Evolutionary conservation across 2,888 invertebrate genomes (phyloP), one percentile per base, ranked within the genome.

Genomic region (Conops quadrifasciatus): DNA sequence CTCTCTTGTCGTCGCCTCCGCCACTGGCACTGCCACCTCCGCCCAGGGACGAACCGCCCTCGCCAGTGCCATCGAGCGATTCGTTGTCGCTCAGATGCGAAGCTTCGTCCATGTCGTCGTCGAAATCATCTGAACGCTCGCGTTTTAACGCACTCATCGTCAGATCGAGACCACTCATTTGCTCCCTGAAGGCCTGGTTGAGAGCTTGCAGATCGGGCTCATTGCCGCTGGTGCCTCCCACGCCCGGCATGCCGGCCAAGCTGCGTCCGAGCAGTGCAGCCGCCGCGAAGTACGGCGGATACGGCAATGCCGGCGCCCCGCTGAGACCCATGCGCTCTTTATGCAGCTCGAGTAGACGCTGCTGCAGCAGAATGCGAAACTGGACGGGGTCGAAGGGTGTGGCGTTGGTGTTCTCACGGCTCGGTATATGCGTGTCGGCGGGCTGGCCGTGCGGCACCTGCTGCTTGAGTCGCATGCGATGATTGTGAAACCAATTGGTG

Each of bases 401-500:
- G 63, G 87, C 88, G 26, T 91, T 89, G 77, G 92, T 92, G 74
- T 85, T 86, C 80, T 93, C 93, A 26, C 92, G 88, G 49, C 92
- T 90, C 2, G 93, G 92, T 13, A 92, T 91, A 71, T 92, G 91
- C 71, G 83, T 82, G 43, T 83, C 83, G 66, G 92, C 92, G 28
- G 91, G 88, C 78, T 89, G 88, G 0, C 93, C 92, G 80, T 94
- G 94, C 1, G 94, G 94, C 67, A 92, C 91, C 82, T 94, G 94
- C 83, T 95, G 95, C 87, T 98, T 98, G 83, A 97, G 90, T 75
- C 99, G 90, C 96, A 99, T 99, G 79, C 99, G 92, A 85, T 99
- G 98, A 86, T 99, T 99, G 89, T 99, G 98, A 89, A 99, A 99
- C 99, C 99, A 99, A 87, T 99, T 99, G 73, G 97, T 97, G 80